These are phyloP conservation scores for Stictonetta naevosa DNA, from an alignment of 2,113 vertebrate species.

Conservation along the genomic window DNA sequence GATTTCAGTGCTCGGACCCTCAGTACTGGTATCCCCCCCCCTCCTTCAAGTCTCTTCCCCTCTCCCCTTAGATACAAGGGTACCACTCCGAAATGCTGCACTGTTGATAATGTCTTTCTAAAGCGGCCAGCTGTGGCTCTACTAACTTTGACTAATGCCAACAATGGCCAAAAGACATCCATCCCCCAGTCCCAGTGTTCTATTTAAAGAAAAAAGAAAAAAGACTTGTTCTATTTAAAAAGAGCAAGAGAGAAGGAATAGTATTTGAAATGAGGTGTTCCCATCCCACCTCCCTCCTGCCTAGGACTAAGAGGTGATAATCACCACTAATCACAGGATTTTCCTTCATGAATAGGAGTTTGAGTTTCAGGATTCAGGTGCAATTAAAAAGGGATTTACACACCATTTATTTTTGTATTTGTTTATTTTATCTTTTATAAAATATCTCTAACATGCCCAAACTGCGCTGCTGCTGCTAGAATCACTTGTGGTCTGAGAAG, in stretches of 20 bases:
- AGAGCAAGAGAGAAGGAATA: neutral
- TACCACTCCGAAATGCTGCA: conserved; percentile 53
- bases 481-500: conserved; percentile 62
- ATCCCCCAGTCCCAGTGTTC: neutral
- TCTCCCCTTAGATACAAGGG: neutral
- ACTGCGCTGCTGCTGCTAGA: conserved; percentile 39
- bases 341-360: conserved; percentile 61
- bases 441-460: conserved; percentile 23
- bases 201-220: neutral
- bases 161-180: neutral
- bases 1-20: conserved; percentile 75
- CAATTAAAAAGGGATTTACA: conserved; percentile 70
- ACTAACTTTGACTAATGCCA: neutral
- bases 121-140: conserved; percentile 34
- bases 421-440: conserved; percentile 55
- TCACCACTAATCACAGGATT: conserved; percentile 44
- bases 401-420: conserved; percentile 33
- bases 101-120: neutral
- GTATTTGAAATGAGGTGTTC: neutral
- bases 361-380: conserved; percentile 53
- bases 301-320: conserved; percentile 63
- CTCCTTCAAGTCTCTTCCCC: neutral
- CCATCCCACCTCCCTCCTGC: conserved; percentile 62
- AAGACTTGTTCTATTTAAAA: neutral
- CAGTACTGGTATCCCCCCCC: conserved; percentile 55